Evolutionary conservation across 23 tunicate genomes (phyloP).

Genomic region (Diplosoma virens): DNA sequence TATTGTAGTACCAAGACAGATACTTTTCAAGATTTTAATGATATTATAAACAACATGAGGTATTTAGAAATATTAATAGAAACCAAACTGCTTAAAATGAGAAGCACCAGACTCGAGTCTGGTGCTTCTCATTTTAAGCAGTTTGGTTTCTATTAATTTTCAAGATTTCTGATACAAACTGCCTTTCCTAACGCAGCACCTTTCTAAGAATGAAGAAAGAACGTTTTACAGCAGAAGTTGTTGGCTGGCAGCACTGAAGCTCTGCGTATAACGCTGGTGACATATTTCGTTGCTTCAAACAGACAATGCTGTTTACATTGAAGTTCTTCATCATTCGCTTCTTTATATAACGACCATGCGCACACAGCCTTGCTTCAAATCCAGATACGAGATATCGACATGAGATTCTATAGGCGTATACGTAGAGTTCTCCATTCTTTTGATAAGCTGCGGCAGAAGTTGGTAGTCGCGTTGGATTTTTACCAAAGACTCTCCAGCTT

Average conservation of each 20-base stretch:
- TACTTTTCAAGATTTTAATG: too few species aligned
- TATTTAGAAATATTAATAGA: too few species aligned
- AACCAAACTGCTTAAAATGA: too few species aligned
- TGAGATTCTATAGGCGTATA: constrained; percentile 38
- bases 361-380: constrained; percentile 40
- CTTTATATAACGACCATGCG: constrained; percentile 47
- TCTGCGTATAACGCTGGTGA: constrained; percentile 55
- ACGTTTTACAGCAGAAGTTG: constrained; percentile 36
- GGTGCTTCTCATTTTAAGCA: too few species aligned
- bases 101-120: too few species aligned
- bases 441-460: constrained; percentile 65
- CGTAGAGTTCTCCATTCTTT: constrained; percentile 50
- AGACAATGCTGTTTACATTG: constrained; percentile 53
- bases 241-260: constrained; percentile 41
- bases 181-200: constrained; percentile 1
- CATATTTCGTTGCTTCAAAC: constrained; percentile 40
- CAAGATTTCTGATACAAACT: background rate
- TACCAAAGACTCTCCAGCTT: constrained; percentile 37
- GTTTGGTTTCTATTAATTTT: too few species aligned
- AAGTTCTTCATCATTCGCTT: constrained; percentile 61
- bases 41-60: too few species aligned
- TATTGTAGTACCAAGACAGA: too few species aligned
- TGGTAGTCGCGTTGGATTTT: constrained; percentile 53
- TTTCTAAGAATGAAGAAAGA: constrained; percentile 26
- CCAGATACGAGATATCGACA: constrained; percentile 62